Evolutionary conservation across 2,888 invertebrate species (phyloP).

Genomic region (Oscheius myriophilus): DNA sequence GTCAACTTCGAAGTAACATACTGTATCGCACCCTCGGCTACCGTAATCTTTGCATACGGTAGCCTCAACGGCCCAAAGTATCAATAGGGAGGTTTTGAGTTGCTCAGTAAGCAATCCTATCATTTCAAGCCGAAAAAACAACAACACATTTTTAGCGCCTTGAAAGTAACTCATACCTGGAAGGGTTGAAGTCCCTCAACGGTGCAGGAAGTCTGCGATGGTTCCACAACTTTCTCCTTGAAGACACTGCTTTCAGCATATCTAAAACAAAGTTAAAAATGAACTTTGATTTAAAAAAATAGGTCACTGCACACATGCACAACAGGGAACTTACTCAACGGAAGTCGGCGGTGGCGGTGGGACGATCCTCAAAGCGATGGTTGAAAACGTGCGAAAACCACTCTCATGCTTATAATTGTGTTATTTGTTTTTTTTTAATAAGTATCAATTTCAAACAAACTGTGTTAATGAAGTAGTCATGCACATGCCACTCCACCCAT

Average conservation of each 20-base stretch:
- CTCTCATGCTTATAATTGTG: no score
- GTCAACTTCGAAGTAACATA: no score
- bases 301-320: conserved; percentile 5
- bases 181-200: conserved; percentile 51
- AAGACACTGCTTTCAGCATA: conserved; percentile 45
- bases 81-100: no score
- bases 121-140: no score
- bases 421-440: no score
- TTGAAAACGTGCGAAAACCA: conserved; percentile 4
- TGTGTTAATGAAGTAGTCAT: neutral
- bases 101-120: no score
- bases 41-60: no score
- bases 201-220: conserved; percentile 38
- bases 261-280: conserved; percentile 27
- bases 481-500: conserved; percentile 5
- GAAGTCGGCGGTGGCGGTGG: conserved; percentile 21
- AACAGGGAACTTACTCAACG: conserved; percentile 19
- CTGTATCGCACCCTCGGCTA: no score
- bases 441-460: no score
- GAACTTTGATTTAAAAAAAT: neutral
- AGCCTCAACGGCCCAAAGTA: no score
- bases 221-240: conserved; percentile 42
- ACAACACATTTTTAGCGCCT: no score
- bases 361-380: conserved; percentile 13
- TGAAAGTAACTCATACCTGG: conserved; percentile 35